Evolutionary conservation across 2,888 invertebrate species (phyloP), one percentile per base, ranked within the genome.

Genomic region (Peribatodes rhomboidaria): DNA sequence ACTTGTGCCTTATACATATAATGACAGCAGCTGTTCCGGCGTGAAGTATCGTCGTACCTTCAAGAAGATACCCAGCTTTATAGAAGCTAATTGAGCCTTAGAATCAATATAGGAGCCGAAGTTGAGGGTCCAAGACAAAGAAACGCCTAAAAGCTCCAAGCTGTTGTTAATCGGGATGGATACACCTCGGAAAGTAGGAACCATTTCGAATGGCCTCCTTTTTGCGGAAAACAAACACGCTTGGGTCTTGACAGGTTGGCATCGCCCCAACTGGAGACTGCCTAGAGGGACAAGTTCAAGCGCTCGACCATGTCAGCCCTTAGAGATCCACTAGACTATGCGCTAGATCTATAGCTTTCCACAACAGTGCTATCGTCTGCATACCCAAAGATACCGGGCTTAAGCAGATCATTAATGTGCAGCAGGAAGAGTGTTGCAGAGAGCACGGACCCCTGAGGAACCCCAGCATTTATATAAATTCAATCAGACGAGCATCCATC

Each of bases 11-110:
- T 13, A 7, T 39, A 39, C n/a, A 7, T 39, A 39, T 6, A 39
- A n/a, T 1, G 13, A n/a, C 3, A 39, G n/a, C 13, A 39, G 10
- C 39, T 39, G n/a, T 39, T n/a, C 39, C n/a, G 39, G 39, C 2
- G 39, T 39, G n/a, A 39, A 39, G n/a, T 39, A 39, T 7, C 39
- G 39, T 2, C 39, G 3, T n/a, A 39, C 39, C 39, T n/a, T 39
- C 2, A 2, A n/a, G 1, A 39, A 2, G 39, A 39, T 39, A 39
- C 39, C n/a, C 13, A 39, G 39, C 2, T 39, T 39, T n/a, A 3
- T 39, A 81, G 82, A 80, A 78, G 72, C 73, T 2, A 39, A 1
- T n/a, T 39, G 1, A 7, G 39, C n/a, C 7, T n/a, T 39, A n/a
- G 39, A 13, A 2, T 39, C 39, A 35, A 35, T 35, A 35, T 35